A percentile compares a stretch with the other conserved stretches of the same genome.
Conservation (phyloP, 2,113 vertebrate genomes). For the Antidorcas marsupialis region DNA sequence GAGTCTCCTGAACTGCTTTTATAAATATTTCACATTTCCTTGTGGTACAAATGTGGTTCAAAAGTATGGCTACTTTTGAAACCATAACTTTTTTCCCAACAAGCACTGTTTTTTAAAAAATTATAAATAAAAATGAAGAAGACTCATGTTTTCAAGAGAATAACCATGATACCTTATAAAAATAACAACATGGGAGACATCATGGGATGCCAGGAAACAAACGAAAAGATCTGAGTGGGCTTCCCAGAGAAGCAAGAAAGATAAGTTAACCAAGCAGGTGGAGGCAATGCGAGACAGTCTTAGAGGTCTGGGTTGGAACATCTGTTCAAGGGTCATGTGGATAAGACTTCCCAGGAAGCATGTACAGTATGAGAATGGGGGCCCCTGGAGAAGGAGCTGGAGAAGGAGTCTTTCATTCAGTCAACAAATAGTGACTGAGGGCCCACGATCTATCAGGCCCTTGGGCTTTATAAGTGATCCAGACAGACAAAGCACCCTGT, state of each 20-base stretch:
- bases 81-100: neutral
- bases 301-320: neutral
- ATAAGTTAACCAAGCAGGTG: neutral
- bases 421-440: neutral
- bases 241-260: neutral
- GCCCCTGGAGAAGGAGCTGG: neutral
- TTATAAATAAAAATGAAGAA: neutral
- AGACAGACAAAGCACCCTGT: neutral
- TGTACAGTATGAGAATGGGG: neutral
- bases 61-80: neutral
- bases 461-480: neutral
- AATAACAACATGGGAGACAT: neutral
- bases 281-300: too few relatives aligned
- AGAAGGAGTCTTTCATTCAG: neutral
- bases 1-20: neutral
- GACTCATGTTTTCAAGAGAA: neutral
- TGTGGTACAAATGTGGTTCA: neutral
- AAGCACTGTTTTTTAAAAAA: neutral
- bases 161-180: neutral
- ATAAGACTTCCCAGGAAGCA: neutral
- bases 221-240: neutral
- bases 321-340: neutral
- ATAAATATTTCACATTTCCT: constrained; percentile 8
- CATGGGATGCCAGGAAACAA: neutral
- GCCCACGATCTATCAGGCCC: neutral